Evolutionary conservation across 2,113 vertebrate genomes (phyloP).

Genomic region (Percina caprodes): DNA sequence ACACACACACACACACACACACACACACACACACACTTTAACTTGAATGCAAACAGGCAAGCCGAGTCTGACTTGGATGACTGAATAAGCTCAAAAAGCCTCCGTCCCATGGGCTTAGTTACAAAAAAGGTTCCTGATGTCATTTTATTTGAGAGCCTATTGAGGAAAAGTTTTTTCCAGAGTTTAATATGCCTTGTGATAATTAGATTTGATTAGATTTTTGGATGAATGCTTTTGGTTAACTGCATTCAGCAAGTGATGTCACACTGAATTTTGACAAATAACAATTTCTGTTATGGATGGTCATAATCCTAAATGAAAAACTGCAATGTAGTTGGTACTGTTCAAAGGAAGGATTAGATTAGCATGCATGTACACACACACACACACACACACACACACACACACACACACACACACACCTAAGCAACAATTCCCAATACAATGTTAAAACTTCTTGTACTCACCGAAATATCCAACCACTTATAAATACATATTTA

Average conservation of each 20-base stretch:
- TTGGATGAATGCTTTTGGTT: slow-evolving; percentile 11
- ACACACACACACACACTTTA: not conserved
- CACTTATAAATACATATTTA: slow-evolving; percentile 49
- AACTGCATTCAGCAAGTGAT: not conserved
- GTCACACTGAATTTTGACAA: not conserved
- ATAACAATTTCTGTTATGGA: not conserved
- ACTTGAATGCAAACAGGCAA: slow-evolving; percentile 29
- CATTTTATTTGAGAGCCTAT: slow-evolving; percentile 21
- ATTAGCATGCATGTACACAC: not conserved
- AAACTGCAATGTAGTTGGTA: not conserved
- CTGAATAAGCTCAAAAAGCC: slow-evolving; percentile 49
- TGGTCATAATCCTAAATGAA: not conserved
- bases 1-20: not conserved
- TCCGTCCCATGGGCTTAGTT: slow-evolving; percentile 20
- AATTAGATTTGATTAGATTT: not conserved
- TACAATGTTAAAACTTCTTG: slow-evolving; percentile 26
- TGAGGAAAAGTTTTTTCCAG: slow-evolving; percentile 16
- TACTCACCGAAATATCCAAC: slow-evolving; percentile 44
- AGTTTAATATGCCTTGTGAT: not conserved
- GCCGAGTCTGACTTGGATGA: slow-evolving; percentile 32
- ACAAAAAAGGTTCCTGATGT: slow-evolving; percentile 27
- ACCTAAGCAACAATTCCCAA: not conserved
- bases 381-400: slow-evolving; percentile 6
- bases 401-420: not conserved
- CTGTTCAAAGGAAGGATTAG: not conserved